Percentiles rank a stretch among this genome's conserved stretches.
Conservation (phyloP, 1,140 invertebrate species). For the Uloborus diversus region DNA sequence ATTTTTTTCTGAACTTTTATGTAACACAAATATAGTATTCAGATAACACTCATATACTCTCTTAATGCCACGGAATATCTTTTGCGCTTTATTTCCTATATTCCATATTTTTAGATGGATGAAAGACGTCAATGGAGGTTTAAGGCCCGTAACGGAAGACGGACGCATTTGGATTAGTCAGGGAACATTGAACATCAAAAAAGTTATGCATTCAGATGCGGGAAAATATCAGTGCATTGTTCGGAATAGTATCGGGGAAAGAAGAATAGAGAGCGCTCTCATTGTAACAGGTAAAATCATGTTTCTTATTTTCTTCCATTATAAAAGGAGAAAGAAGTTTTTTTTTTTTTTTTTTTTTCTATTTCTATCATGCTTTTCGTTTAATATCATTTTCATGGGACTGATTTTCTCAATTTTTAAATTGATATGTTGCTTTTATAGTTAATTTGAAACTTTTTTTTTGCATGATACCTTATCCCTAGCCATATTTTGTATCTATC, state of each 20-base stretch:
- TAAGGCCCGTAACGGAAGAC: slow-evolving; percentile 30
- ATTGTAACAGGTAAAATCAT: slow-evolving; percentile 72
- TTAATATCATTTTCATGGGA: not conserved
- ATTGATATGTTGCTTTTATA: too few relatives aligned
- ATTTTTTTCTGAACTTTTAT: too few relatives aligned
- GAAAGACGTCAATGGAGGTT: slow-evolving; percentile 31
- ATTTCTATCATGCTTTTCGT: not conserved
- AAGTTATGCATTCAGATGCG: slow-evolving; percentile 37
- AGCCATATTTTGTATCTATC: too few relatives aligned
- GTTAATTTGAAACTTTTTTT: too few relatives aligned
- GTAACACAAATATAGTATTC: too few relatives aligned
- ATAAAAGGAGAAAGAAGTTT: too few relatives aligned
- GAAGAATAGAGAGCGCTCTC: slow-evolving; percentile 82
- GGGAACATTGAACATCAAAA: slow-evolving; percentile 54
- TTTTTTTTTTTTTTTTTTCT: not conserved
- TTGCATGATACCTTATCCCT: too few relatives aligned
- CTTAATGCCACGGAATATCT: too few relatives aligned
- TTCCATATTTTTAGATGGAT: slow-evolving; percentile 35
- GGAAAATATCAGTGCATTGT: slow-evolving; percentile 86
- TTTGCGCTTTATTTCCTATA: not conserved
- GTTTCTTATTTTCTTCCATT: not conserved
- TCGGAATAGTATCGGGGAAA: slow-evolving; percentile 86
- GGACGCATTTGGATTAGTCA: slow-evolving; percentile 43
- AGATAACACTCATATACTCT: too few relatives aligned
- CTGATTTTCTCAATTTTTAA: not conserved